These are phyloP conservation scores for Heliconius erato DNA, from an alignment of 2,888 invertebrate genomes.

Conservation along the genomic window DNA sequence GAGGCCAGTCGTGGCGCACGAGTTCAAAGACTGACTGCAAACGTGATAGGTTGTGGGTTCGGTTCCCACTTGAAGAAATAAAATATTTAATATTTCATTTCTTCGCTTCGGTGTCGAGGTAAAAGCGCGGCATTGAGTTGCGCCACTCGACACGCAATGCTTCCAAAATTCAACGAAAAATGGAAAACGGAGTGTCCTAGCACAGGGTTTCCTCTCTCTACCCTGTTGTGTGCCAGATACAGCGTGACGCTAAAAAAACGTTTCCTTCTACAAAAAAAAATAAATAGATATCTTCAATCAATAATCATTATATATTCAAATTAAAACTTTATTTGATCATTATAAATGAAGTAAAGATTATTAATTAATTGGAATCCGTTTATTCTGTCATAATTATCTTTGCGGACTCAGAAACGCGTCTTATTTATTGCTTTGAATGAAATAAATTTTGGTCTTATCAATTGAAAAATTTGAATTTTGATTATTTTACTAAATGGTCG, in stretches of 20 bases:
- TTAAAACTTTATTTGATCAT: constrained; percentile 29
- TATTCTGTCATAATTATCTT: constrained; percentile 41
- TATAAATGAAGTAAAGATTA: constrained; percentile 38
- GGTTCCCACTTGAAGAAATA: no score
- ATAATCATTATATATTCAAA: constrained; percentile 35
- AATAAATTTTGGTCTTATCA: constrained; percentile 41
- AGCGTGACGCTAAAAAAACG: background rate
- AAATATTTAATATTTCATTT: no score
- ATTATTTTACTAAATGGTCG: constrained; percentile 39
- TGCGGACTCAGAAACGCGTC: constrained; percentile 34
- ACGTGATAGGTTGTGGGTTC: no score
- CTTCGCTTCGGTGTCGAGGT: no score
- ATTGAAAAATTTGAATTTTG: constrained; percentile 36
- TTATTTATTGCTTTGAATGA: constrained; percentile 41
- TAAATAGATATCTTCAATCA: constrained; percentile 14
- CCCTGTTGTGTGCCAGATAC: no score
- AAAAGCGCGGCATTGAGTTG: no score
- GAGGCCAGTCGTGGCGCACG: no score
- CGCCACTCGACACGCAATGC: no score
- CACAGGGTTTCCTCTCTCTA: no score
- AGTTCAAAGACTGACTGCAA: no score
- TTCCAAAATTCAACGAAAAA: no score
- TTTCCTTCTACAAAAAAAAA: background rate
- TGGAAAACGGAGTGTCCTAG: no score
- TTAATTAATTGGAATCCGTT: constrained; percentile 45